Evolutionary conservation across 2,113 vertebrate genomes (phyloP), one percentile per base, ranked within the genome.

Genomic region (Campylomormyrus numenius): DNA sequence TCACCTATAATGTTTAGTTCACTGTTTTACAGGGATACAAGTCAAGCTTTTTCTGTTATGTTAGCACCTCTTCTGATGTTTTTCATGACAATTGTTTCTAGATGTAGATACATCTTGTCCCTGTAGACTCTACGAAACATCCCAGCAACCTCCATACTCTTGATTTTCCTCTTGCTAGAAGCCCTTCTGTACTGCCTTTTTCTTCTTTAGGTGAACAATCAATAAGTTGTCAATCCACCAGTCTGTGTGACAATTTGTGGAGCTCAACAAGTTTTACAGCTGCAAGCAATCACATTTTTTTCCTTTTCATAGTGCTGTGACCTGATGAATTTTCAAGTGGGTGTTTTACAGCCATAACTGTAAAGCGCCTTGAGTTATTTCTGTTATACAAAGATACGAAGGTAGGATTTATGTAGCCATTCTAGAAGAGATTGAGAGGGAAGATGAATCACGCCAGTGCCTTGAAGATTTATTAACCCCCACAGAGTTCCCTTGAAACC

Each of bases 311-410:
- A 88, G 86, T 15, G n/a, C 46, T n/a, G 50, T 89, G 90, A 90
- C 90, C 91, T 90, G 91, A 92, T 92, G 90, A 90, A 92, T 92
- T 92, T 88, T 90, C 87, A 90, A 92, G 90, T 91, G 92, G 91
- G 88, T 90, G 87, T 91, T 92, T 93, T 92, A 91, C 90, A 91
- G 91, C 92, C 90, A 88, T 92, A 91, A 92, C 90, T 92, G 89
- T 88, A 85, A 89, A 85, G 84, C 88, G 83, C 21, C 86, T 56
- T 91, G 90, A 92, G 87, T 92, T 88, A 92, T 91, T 92, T 87
- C 90, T 83, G 86, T 89, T 91, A 90, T 85, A 92, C 91, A 91
- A 90, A 90, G 89, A 84, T 58, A 62, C 49, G 35, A 88, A 88
- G 74, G 46, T 24, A 15, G 83, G 74, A 91, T 90, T 90, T 89